Evolutionary conservation across 2,113 vertebrate genomes (phyloP), one percentile per base, ranked within the genome.

Genomic region (Apteryx owenii): DNA sequence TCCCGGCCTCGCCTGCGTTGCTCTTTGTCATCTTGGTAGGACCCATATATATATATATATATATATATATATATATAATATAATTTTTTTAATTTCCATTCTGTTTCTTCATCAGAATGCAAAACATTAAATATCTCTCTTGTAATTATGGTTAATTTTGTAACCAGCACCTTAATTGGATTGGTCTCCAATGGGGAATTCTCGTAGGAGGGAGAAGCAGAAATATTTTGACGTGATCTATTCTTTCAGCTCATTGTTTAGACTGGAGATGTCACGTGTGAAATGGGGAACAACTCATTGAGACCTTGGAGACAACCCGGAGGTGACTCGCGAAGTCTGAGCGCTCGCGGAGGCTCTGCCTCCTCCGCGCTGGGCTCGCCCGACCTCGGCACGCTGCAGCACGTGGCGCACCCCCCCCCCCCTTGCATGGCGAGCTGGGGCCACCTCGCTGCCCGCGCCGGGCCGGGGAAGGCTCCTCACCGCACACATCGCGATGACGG

Each of bases 111-210:
- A 94, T 95, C 94, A 97, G 88, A 94, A 95, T 93, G 89, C 89
- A 81, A 95, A 96, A 89, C 91, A 89, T 94, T 94, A 92, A 89
- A 92, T 96, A 95, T 91, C 46, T 1, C 85, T 96, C 72, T 46
- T 84, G 94, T 96, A 96, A 97, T 97, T 97, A 95, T 31, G 62
- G 93, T 95, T 98, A 96, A 97, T 96, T 97, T 95, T 94, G 95
- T 97, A 95, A 96, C 96, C 95, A 94, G 92, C 93, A 95, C 96
- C 96, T 98, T 96, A 96, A 96, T 96, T 94, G 95, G 88, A 94
- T 97, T 94, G 94, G 95, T 96, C 92, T 96, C 92, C 85, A 91
- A 85, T 92, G 95, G 96, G 95, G 83, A 96, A 95, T 97, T 95
- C 94, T 93, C 60, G 72, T 89, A 92, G 93, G 95, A 97, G 92